Base-by-base conservation (phyloP, 1,140 invertebrate genomes). In the Nilaparvata lugens region DNA sequence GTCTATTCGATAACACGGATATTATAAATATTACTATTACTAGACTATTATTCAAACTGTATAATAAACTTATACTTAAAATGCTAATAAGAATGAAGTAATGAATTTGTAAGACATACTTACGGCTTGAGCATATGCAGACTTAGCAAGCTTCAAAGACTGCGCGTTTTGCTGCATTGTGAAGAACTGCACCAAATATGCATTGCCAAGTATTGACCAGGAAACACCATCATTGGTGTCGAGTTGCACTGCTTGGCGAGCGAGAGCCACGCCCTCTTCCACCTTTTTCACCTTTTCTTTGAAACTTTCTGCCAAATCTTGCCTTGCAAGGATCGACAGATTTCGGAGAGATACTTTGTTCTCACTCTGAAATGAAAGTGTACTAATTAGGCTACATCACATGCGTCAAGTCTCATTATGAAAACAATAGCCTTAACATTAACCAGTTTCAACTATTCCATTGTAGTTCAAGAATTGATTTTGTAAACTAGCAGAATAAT, bases 151-250 rank as follows among this genome's bases (percentile, higher is more conserved):
- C 67, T 86, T 86, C 35, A 93, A 73, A 0, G 79, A 82, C 52
- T 80, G 79, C 4, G 87, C 84, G 70, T 87, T 86, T 73, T 92
- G 88, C 42, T 82, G 78, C 51, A 85, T 75, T 52, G 80, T 81
- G 73, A 93, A 93, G 74, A 88, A 93, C 51, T 83, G 81, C 52
- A 87, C 87, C 42, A 95, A 75, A 71, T 92, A 88, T 1, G 91
- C 88, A 79, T 94, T 94, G 18, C 89, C 92, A 45, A 93, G 75
- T 64, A 92, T 83, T 60, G 82, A 79, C 92, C 92, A 95, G 0
- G 91, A 94, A 14, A 81, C 76, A 14, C 91, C 91, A 79, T 95
- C 91, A 54, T 82, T 82, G 16, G 86, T 80, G 70, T 94, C 89
- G 14, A 91, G 70, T 60, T 86, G 78, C 1, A 95, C 82, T 14